These are phyloP conservation scores for Chydorus sphaericus DNA, from an alignment of 2,888 invertebrate species.

Conservation along the genomic window DNA sequence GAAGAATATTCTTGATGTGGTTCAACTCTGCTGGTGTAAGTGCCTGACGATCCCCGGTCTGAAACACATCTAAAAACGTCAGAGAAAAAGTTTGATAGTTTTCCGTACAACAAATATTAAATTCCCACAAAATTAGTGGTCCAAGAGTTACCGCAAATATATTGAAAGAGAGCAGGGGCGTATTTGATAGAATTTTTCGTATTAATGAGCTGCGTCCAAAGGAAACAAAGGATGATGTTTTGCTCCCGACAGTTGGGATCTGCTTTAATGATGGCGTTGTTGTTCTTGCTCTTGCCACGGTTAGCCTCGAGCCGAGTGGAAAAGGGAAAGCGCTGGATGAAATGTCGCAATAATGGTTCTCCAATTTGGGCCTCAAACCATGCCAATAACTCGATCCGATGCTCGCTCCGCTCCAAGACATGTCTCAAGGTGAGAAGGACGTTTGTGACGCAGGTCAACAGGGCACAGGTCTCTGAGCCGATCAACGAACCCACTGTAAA, in stretches of 20 bases:
- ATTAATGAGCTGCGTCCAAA: conserved; percentile 3
- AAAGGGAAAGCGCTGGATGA: conserved; percentile 11
- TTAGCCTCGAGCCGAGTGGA: background rate
- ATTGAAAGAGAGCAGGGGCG: background rate
- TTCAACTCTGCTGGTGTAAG: background rate
- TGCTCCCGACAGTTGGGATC: conserved; percentile 4
- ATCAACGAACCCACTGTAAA: background rate
- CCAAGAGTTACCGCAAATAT: background rate
- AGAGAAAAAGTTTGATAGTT: no score
- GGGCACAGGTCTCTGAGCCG: background rate
- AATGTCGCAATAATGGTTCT: background rate
- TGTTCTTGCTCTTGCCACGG: background rate
- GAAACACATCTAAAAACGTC: background rate
- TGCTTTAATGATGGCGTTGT: background rate
- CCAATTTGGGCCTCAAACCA: conserved; percentile 4
- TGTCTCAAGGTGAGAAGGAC: background rate
- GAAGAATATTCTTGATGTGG: background rate
- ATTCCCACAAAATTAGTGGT: no score
- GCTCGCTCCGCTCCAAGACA: background rate
- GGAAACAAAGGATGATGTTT: conserved; percentile 12
- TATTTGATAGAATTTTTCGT: background rate
- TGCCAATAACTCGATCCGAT: background rate
- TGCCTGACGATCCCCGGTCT: background rate
- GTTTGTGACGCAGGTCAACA: background rate
- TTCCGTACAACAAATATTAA: no score